Conservation (phyloP, 2,113 vertebrate genomes). For the Sciurus niger region DNA sequence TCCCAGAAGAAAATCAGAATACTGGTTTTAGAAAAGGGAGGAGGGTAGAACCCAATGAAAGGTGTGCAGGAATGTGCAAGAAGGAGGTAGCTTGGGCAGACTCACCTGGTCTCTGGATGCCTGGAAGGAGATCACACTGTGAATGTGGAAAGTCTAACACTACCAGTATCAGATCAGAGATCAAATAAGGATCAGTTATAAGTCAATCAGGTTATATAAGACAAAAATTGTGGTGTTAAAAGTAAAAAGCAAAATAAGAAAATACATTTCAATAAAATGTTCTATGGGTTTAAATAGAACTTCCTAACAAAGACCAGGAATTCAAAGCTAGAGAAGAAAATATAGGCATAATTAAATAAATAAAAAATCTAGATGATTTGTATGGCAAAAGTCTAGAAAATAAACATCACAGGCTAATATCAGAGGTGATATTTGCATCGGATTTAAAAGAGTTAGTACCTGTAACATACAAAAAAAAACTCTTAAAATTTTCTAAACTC, state of each 20-base stretch:
- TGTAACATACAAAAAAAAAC: neutral
- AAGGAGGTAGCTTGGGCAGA: neutral
- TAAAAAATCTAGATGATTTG: constrained; percentile 30
- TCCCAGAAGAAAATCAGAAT: neutral
- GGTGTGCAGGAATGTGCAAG: neutral
- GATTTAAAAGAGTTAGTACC: constrained; percentile 2
- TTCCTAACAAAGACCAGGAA: neutral
- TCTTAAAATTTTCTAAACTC: constrained; percentile 16
- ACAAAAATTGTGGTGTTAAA: constrained; percentile 3
- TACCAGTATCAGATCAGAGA: constrained; percentile 4
- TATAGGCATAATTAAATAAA: neutral
- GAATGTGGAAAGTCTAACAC: neutral
- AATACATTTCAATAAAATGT: no score
- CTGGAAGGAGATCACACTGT: neutral
- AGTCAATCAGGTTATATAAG: neutral
- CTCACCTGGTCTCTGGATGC: neutral
- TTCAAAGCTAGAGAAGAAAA: constrained; percentile 39
- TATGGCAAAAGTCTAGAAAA: constrained; percentile 5
- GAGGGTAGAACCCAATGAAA: neutral
- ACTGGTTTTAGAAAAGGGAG: neutral
- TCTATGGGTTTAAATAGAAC: neutral
- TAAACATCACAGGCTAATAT: constrained; percentile 49
- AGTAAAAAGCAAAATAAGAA: constrained; percentile 6
- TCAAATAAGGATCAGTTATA: neutral
- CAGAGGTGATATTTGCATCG: neutral